These are phyloP conservation scores for Chrysopilus asiliformis DNA, from an alignment of 2,888 invertebrate genomes.

Conservation along the genomic window DNA sequence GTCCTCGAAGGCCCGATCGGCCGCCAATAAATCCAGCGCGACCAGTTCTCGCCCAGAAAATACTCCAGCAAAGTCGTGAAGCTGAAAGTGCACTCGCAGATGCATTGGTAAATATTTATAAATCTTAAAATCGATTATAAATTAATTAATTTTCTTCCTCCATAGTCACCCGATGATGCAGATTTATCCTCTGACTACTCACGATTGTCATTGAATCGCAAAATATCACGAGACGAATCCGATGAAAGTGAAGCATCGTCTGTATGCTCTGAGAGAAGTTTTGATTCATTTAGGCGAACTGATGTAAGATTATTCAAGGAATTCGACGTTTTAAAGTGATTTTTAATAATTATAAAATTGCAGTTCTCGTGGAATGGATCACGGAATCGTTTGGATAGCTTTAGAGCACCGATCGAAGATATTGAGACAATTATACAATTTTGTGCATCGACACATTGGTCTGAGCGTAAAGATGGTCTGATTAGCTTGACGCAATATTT, in stretches of 20 bases:
- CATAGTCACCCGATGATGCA: constrained; percentile 41
- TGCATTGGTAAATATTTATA: constrained; percentile 41
- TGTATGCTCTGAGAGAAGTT: constrained; percentile 83
- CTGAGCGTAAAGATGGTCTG: constrained; percentile 89
- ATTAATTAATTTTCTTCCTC: constrained; percentile 9
- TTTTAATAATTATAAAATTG: constrained; percentile 17
- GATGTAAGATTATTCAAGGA: constrained; percentile 50
- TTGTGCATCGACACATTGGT: constrained; percentile 84
- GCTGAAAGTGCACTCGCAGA: constrained; percentile 73
- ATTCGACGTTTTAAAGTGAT: constrained; percentile 16
- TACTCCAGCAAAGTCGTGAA: constrained; percentile 75
- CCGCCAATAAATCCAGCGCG: constrained; percentile 42
- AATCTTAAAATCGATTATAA: constrained; percentile 3
- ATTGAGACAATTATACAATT: constrained; percentile 74
- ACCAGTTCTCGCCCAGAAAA: constrained; percentile 61
- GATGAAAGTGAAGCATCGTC: constrained; percentile 92
- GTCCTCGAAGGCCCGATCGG: constrained; percentile 36
- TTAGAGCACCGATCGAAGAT: constrained; percentile 52
- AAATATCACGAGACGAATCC: constrained; percentile 55
- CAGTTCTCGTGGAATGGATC: constrained; percentile 79
- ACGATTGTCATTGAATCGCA: constrained; percentile 37
- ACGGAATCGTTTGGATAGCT: constrained; percentile 56
- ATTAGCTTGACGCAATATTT: constrained; percentile 60
- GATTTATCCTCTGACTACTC: constrained; percentile 24
- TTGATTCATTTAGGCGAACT: constrained; percentile 66